Conservation (phyloP, 92 coral and sea anemone genomes). For the Zoanthus gigantus region DNA sequence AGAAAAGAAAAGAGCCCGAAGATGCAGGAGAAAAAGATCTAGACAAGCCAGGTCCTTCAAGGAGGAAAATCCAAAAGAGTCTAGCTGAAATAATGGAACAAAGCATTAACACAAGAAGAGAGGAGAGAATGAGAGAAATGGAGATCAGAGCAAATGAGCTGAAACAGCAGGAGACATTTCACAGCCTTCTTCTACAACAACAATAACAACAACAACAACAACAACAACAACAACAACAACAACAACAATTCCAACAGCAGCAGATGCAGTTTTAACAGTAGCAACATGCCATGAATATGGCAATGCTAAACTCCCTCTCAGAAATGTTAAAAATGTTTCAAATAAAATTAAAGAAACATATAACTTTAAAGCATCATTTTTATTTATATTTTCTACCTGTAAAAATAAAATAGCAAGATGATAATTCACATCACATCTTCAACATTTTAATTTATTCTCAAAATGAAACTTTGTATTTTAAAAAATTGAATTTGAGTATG, state of each 20-base stretch:
- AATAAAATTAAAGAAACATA: neutral
- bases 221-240: neutral
- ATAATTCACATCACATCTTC: neutral
- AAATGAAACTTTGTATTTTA: neutral
- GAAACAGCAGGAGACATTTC: neutral
- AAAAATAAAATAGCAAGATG: neutral
- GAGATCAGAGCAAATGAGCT: neutral
- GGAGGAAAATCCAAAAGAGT: slow-evolving; percentile 1
- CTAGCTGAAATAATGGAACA: neutral
- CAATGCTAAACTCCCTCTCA: slow-evolving; percentile 38
- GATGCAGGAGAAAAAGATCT: neutral
- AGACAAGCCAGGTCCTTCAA: slow-evolving; percentile 5
- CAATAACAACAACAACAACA: neutral
- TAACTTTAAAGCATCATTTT: neutral
- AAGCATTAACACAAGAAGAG: neutral
- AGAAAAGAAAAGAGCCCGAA: slow-evolving; percentile 18
- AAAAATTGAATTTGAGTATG: neutral
- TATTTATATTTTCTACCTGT: neutral
- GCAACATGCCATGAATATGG: slow-evolving; percentile 57
- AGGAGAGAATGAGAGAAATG: neutral
- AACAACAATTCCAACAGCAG: slow-evolving; percentile 6
- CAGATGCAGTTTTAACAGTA: slow-evolving; percentile 31
- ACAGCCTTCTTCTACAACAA: slow-evolving; percentile 1
- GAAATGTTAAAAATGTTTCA: slow-evolving; percentile 47
- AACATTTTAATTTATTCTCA: neutral